phyloP scores from a whole-genome alignment of 2,797 vertebrate genomes.

The Liasis olivaceus region DNA sequence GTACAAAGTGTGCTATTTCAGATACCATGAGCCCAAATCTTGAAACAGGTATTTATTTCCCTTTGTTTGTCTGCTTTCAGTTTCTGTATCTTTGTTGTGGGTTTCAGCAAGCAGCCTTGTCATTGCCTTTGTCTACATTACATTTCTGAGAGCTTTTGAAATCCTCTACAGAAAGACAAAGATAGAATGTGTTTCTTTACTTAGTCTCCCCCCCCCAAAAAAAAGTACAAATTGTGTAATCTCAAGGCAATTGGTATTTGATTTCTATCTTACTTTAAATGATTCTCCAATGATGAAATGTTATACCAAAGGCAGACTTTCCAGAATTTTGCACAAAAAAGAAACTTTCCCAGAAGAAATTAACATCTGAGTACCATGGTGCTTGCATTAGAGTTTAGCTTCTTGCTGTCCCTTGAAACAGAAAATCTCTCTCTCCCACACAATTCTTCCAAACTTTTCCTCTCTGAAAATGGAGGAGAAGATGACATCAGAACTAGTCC shows the following conservation, averaged over 20 bases:
- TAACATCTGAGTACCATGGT: neutral
- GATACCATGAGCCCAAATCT: neutral
- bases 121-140: neutral
- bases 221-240: neutral
- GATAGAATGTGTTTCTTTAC: neutral
- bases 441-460: neutral
- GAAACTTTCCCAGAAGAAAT: neutral
- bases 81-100: neutral
- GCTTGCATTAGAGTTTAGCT: neutral
- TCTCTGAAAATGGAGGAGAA: neutral
- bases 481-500: neutral
- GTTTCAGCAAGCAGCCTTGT: neutral
- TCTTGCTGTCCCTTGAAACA: neutral
- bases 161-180: neutral
- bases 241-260: slow-evolving; percentile 2
- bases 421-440: neutral
- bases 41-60: neutral
- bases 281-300: slow-evolving; percentile 21
- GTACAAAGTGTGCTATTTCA: neutral
- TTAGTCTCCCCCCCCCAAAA: no score
- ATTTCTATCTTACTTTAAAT: slow-evolving; percentile 33
- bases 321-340: slow-evolving; percentile 22
- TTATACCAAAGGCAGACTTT: slow-evolving; percentile 27
- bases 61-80: neutral
- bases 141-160: neutral